phyloP scores from a whole-genome alignment of 2,888 invertebrate species.

The Diabrotica balteata region DNA sequence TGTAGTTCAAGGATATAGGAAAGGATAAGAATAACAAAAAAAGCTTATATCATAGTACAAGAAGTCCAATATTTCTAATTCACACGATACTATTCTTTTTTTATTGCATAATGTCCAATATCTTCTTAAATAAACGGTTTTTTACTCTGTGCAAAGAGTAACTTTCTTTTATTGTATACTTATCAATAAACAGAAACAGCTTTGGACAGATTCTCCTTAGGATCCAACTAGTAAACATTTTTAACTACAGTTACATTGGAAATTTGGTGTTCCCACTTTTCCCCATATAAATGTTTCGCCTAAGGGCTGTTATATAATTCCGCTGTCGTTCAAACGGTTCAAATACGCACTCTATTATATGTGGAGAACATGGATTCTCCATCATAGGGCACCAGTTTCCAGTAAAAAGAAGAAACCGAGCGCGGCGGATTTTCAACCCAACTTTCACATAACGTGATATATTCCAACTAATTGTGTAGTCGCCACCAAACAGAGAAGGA shows the following conservation, averaged over 20 bases:
- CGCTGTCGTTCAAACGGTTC: conserved; percentile 44
- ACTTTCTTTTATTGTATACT: too few species aligned
- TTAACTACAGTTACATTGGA: not conserved
- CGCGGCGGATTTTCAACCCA: conserved; percentile 41
- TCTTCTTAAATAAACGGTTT: too few species aligned
- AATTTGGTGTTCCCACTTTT: not conserved
- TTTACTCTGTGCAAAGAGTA: too few species aligned
- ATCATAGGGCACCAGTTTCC: conserved; percentile 44
- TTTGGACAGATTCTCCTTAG: too few species aligned
- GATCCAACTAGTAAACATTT: too few species aligned
- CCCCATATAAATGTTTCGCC: conserved; percentile 8
- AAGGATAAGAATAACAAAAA: too few species aligned
- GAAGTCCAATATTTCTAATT: too few species aligned
- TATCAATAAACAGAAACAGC: too few species aligned
- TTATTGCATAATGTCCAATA: too few species aligned
- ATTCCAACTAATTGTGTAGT: conserved; percentile 37
- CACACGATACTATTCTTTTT: too few species aligned
- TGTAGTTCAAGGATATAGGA: too few species aligned
- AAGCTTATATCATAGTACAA: too few species aligned
- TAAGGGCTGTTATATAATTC: conserved; percentile 43
- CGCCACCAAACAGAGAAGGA: not conserved
- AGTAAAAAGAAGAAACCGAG: conserved; percentile 39
- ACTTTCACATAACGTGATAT: conserved; percentile 44
- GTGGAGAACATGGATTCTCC: conserved; percentile 52
- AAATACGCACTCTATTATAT: conserved; percentile 48